Conservation (phyloP, 2,888 invertebrate species). For the Ditylenchus weischeri region DNA sequence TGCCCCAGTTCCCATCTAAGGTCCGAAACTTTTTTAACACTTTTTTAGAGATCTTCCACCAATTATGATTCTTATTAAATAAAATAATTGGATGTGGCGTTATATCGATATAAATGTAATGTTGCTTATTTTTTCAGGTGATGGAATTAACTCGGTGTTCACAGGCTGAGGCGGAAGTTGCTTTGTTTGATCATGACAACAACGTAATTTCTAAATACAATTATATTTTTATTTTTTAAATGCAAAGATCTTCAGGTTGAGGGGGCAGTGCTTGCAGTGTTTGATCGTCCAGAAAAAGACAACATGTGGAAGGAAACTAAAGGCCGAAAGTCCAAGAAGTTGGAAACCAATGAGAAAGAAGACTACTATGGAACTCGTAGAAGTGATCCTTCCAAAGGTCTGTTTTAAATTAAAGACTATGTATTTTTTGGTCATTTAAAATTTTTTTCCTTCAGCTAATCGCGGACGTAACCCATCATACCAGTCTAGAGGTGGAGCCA, state of each 20-base stretch:
- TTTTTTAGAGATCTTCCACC: background rate
- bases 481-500: background rate
- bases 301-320: conserved; percentile 9
- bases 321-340: conserved; percentile 14
- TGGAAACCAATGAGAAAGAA: conserved; percentile 8
- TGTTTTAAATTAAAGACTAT: no score
- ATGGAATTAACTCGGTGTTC: conserved; percentile 53
- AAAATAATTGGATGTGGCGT: no score
- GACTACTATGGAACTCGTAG: conserved; percentile 8
- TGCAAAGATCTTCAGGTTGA: conserved; percentile 30
- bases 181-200: conserved; percentile 48
- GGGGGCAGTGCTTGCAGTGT: conserved; percentile 35
- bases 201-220: background rate
- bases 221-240: no score
- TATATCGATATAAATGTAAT: background rate
- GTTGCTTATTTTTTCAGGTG: conserved; percentile 37
- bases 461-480: background rate
- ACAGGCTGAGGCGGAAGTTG: conserved; percentile 48
- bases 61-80: no score
- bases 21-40: background rate
- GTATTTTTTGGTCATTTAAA: background rate
- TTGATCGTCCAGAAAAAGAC: conserved; percentile 2
- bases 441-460: background rate
- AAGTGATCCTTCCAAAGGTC: background rate
- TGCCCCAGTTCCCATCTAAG: background rate